Base-by-base conservation (phyloP, 1,140 invertebrate genomes). In the Telenomus remus region DNA sequence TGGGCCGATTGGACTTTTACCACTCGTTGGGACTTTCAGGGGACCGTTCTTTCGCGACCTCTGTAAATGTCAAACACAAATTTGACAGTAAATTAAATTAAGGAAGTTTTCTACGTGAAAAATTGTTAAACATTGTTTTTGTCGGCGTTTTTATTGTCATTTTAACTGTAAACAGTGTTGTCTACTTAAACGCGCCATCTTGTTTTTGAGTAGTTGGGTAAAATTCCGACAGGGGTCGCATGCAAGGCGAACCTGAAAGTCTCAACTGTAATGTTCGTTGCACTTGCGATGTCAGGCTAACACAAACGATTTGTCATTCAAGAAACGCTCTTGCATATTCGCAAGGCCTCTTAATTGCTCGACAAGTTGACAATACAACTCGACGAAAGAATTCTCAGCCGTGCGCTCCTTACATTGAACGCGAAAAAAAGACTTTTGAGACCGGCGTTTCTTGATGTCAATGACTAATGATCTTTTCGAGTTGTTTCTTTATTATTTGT, bases 281-380 rank as follows among this genome's bases (percentile, higher is more conserved):
- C 71, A 76, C 61, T 76, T 71, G 74, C 74, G 68, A 76, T 76
- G 74, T 76, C 74, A 71, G 74, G 64, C 51, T 27, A 39, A n/a
- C 34, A 35, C n/a, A 39, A 9, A n/a, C 37, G 37, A 66, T 33
- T 55, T 66, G 53, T 57, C 5, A 68, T 74, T 63, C 63, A 63
- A 66, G 63, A 50, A 66, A 61, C 56, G 63, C 63, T 57, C 11
- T 59, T 50, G 37, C 33, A 44, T 33, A 48, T 42, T 53, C 35
- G 60, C 60, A 63, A 54, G 49, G 50, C 47, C 51, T 48, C 16
- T 49, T 55, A 14, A 48, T 34, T 39, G 37, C 37, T 11, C n/a
- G n/a, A n/a, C 37, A 9, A 11, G 54, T 47, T 47, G 56, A n/a
- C 39, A 16, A 39, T n/a, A 39, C n/a, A 10, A 39, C 9, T 39